Evolutionary conservation across 2,888 invertebrate species (phyloP), one percentile per base, ranked within the genome.

Genomic region (Omphaloscelis lunosa): DNA sequence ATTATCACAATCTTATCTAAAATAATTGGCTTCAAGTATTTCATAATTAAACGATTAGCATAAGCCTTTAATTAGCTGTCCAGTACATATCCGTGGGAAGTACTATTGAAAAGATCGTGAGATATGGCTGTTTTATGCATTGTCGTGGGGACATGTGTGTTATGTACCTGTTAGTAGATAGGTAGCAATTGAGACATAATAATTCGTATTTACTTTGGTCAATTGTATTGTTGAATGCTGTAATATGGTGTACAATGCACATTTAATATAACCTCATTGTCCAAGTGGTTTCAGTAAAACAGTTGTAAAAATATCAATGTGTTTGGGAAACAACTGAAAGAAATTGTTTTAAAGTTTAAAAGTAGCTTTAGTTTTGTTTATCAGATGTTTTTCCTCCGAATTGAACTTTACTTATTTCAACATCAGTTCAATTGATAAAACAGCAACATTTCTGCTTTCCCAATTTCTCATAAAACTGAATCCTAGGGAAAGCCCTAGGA

Each of bases 31-130:
- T 53, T 62, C 39, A 66, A 79, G 53, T 68, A 79, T 77, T 81
- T 83, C 41, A 61, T 72, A 80, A 72, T 71, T 63, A 51, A 11
- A 63, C 39, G n/a, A 67, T 80, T 82, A 87, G 58, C 77, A 80
- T 72, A 77, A 65, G 41, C n/a, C 59, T 45, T 15, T 66, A 88
- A 77, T 83, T 80, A 82, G 39, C 67, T n/a, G 77, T 63, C 20
- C 34, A 62, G 82, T 82, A 82, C 68, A 76, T 65, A 76, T 71
- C 51, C 86, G 86, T 88, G 87, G 86, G 87, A 87, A 84, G 17
- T 65, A 34, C n/a, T n/a, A 67, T 73, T 73, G 51, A 75, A 78
- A 12, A 75, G 80, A 86, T 88, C n/a, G 77, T 84, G 66, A 70
- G 84, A 84, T 82, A 86, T 62, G 68, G 8, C 11, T 63, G 66